These are phyloP conservation scores for Polymixis lichenea DNA, from an alignment of 2,888 invertebrate genomes.

Conservation along the genomic window DNA sequence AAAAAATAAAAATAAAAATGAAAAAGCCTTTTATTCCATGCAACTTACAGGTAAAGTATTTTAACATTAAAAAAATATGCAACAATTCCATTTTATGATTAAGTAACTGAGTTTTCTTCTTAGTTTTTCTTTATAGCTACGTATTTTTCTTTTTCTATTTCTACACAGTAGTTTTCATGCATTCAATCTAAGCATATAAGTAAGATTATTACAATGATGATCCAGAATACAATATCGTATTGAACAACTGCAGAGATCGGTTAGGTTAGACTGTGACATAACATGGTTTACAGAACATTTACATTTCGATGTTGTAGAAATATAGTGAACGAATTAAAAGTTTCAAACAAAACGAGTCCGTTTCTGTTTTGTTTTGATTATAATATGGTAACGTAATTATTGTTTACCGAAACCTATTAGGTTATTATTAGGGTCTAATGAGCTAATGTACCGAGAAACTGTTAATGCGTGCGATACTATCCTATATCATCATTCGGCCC, in stretches of 20 bases:
- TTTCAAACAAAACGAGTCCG: slow-evolving; percentile 43
- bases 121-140: too few relatives aligned
- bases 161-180: too few relatives aligned
- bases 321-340: slow-evolving; percentile 59
- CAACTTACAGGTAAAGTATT: too few relatives aligned
- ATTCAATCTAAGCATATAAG: too few relatives aligned
- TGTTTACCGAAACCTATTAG: neutral
- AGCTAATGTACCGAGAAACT: neutral
- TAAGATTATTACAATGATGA: too few relatives aligned
- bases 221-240: neutral
- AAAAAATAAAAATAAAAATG: too few relatives aligned
- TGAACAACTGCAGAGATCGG: neutral
- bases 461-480: neutral
- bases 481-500: neutral
- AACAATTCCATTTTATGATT: too few relatives aligned
- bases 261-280: slow-evolving; percentile 13
- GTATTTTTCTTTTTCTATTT: too few relatives aligned
- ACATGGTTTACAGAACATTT: slow-evolving; percentile 27
- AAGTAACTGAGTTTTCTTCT: too few relatives aligned
- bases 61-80: too few relatives aligned
- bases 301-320: slow-evolving; percentile 47
- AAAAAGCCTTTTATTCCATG: too few relatives aligned
- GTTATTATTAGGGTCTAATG: neutral
- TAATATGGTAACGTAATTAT: slow-evolving; percentile 29
- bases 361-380: slow-evolving; percentile 52